Evolutionary conservation across 2,113 vertebrate genomes (phyloP).

Genomic region (Taurulus bubalis): DNA sequence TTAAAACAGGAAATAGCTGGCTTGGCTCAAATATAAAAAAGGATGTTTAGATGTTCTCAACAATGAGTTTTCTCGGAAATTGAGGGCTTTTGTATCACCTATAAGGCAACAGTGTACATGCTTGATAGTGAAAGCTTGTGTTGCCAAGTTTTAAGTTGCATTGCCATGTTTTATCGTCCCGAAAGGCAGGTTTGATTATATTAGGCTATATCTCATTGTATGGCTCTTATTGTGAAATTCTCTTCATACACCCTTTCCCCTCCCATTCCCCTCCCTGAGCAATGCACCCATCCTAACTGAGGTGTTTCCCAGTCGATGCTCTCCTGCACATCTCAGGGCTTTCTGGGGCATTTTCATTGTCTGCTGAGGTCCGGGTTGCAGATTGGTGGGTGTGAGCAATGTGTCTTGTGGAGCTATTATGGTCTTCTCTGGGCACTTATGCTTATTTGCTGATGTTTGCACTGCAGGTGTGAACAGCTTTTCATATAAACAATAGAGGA

Average conservation of each 20-base stretch:
- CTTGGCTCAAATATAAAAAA: background rate
- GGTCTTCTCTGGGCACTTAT: constrained; percentile 19
- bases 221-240: background rate
- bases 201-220: background rate
- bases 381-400: constrained; percentile 55
- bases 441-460: constrained; percentile 28
- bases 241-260: background rate
- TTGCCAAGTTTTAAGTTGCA: constrained; percentile 9
- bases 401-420: constrained; percentile 36
- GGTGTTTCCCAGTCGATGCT: constrained; percentile 18
- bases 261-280: background rate
- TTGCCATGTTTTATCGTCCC: constrained; percentile 12
- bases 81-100: background rate
- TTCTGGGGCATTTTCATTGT: constrained; percentile 65
- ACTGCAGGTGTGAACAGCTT: constrained; percentile 30
- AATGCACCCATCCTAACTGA: constrained; percentile 16
- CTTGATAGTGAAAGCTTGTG: background rate
- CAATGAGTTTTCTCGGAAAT: background rate
- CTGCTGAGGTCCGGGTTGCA: constrained; percentile 50
- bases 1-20: background rate
- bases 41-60: background rate
- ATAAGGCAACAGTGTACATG: background rate
- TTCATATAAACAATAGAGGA: constrained; percentile 6
- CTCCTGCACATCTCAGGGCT: constrained; percentile 20
- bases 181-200: background rate